Conservation (phyloP, 2,113 vertebrate species). For the Pipra filicauda region DNA sequence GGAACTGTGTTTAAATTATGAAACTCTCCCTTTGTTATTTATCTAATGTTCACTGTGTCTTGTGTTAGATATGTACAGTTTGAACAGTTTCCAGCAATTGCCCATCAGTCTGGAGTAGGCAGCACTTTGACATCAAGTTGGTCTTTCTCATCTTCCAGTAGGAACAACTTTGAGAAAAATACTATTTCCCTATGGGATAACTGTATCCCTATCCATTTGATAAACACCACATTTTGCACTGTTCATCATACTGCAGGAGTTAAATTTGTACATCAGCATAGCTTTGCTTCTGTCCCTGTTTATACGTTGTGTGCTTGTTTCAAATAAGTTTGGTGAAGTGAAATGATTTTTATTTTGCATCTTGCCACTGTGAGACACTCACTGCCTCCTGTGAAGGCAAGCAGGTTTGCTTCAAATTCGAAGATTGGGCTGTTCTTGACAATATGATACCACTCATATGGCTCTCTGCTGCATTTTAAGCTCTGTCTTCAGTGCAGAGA, state of each 20-base stretch:
- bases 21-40: neutral
- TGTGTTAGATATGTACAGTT: neutral
- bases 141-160: neutral
- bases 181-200: accelerated
- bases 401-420: neutral
- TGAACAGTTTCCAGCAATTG: neutral
- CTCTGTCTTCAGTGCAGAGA: neutral
- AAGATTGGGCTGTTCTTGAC: neutral
- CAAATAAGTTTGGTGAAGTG: neutral
- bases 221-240: neutral
- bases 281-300: neutral
- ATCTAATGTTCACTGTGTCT: neutral
- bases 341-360: neutral
- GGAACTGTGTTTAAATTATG: neutral
- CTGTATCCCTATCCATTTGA: neutral
- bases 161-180: neutral
- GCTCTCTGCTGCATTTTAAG: neutral
- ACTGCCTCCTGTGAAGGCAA: neutral
- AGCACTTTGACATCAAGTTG: neutral
- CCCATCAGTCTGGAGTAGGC: neutral
- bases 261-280: neutral
- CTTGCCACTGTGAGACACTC: neutral
- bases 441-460: neutral
- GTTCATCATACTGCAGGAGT: neutral
- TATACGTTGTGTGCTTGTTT: neutral